These are phyloP conservation scores for Hexactinellida sp. DNA, from an alignment of 37 sponge, comb jelly and placozoan species.

Conservation along the genomic window DNA sequence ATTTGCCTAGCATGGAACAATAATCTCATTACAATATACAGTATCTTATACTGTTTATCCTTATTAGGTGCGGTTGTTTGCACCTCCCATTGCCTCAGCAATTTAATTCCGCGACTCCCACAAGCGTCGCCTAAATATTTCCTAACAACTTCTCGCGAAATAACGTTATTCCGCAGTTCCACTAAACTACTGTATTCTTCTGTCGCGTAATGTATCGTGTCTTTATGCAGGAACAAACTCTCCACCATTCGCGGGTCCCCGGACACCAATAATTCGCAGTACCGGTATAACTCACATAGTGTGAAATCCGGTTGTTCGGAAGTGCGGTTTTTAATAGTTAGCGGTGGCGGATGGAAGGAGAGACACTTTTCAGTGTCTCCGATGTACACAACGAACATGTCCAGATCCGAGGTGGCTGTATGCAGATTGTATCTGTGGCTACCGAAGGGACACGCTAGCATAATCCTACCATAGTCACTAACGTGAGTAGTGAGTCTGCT, in stretches of 20 bases:
- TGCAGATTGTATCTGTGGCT: conserved; percentile 19
- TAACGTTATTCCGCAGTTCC: background rate
- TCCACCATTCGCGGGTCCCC: conserved; percentile 19
- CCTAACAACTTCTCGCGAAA: background rate
- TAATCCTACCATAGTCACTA: background rate
- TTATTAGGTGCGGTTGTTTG: background rate
- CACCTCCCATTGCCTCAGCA: background rate
- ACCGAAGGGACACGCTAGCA: conserved; percentile 20
- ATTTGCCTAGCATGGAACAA: conserved; percentile 19
- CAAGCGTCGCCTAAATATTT: conserved; percentile 19
- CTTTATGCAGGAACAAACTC: background rate
- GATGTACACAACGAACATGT: conserved; percentile 22
- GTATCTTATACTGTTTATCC: conserved; percentile 2
- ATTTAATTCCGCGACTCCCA: background rate
- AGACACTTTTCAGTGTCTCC: background rate
- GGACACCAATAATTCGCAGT: conserved; percentile 8
- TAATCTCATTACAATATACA: conserved; percentile 15
- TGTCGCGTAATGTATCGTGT: background rate
- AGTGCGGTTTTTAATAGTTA: conserved; percentile 10
- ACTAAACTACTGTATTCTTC: background rate
- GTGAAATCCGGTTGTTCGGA: conserved; percentile 20
- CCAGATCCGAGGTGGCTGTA: background rate
- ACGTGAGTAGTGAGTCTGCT: background rate
- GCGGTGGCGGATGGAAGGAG: background rate
- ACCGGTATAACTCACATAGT: background rate